phyloP scores from a whole-genome alignment of 2,888 invertebrate species.

The Aleiodes alternator region DNA sequence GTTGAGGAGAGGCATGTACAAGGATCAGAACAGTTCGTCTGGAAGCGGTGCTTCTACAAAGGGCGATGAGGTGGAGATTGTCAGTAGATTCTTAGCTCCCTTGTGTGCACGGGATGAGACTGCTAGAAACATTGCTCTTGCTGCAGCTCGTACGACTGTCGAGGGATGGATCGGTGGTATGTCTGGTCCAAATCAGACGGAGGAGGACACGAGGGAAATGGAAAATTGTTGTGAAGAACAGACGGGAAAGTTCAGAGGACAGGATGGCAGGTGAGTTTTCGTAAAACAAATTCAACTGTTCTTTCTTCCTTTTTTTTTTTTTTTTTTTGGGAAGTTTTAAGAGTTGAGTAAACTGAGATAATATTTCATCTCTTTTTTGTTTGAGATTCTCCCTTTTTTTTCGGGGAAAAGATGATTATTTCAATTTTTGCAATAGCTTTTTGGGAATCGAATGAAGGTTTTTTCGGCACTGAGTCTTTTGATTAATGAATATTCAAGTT shows the following conservation, averaged over 20 bases:
- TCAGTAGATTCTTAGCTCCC: slow-evolving; percentile 77
- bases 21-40: slow-evolving; percentile 62
- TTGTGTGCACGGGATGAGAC: slow-evolving; percentile 77
- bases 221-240: slow-evolving; percentile 61
- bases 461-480: too few relatives aligned
- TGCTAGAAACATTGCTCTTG: slow-evolving; percentile 76
- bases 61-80: slow-evolving; percentile 76
- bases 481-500: too few relatives aligned
- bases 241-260: slow-evolving; percentile 63
- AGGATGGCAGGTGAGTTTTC: slow-evolving; percentile 64
- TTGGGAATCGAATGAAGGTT: too few relatives aligned
- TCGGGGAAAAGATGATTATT: too few relatives aligned
- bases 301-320: slow-evolving; percentile 9
- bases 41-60: slow-evolving; percentile 66
- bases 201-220: slow-evolving; percentile 65
- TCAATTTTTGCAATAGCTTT: too few relatives aligned
- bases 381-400: too few relatives aligned
- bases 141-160: slow-evolving; percentile 77
- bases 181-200: slow-evolving; percentile 76
- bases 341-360: too few relatives aligned
- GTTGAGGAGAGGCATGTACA: slow-evolving; percentile 63
- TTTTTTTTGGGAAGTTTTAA: too few relatives aligned
- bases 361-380: too few relatives aligned
- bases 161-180: slow-evolving; percentile 78
- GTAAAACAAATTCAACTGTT: neutral